phyloP scores from a whole-genome alignment of 2,888 invertebrate genomes.

The Ormyrus labotus region DNA sequence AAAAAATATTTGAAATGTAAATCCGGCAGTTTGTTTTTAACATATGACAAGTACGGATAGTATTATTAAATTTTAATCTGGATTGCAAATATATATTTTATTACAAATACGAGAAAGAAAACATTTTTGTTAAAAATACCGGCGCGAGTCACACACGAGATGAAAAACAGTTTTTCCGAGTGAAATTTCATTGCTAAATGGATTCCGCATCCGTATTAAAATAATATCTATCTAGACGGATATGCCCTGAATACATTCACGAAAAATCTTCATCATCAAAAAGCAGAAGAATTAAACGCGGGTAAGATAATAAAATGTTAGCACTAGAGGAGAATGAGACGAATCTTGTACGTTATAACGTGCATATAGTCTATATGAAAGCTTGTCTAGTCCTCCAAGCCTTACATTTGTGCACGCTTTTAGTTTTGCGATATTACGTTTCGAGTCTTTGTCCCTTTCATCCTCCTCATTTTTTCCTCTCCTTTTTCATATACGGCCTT shows the following conservation, averaged over 20 bases:
- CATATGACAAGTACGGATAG: too few species aligned
- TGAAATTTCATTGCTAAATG: too few species aligned
- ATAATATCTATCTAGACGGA: neutral
- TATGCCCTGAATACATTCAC: neutral
- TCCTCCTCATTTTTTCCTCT: slow-evolving; percentile 6
- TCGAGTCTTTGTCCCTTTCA: slow-evolving; percentile 25
- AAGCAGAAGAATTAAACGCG: neutral
- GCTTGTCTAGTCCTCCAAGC: slow-evolving; percentile 5
- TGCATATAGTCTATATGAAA: neutral
- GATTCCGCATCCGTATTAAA: too few species aligned
- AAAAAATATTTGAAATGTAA: too few species aligned
- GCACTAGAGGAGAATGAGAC: neutral
- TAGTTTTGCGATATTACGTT: slow-evolving; percentile 37
- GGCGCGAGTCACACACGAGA: too few species aligned
- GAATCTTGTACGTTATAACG: neutral
- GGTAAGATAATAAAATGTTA: neutral
- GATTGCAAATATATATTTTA: too few species aligned
- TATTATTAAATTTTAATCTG: too few species aligned
- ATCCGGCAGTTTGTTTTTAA: too few species aligned
- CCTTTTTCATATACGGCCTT: slow-evolving; percentile 14
- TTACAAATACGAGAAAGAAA: too few species aligned
- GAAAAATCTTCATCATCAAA: neutral
- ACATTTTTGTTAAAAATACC: too few species aligned
- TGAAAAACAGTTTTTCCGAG: too few species aligned
- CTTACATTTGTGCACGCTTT: slow-evolving; percentile 29